Evolutionary conservation across 1,140 invertebrate species (phyloP).

Genomic region (Triops cancriformis): DNA sequence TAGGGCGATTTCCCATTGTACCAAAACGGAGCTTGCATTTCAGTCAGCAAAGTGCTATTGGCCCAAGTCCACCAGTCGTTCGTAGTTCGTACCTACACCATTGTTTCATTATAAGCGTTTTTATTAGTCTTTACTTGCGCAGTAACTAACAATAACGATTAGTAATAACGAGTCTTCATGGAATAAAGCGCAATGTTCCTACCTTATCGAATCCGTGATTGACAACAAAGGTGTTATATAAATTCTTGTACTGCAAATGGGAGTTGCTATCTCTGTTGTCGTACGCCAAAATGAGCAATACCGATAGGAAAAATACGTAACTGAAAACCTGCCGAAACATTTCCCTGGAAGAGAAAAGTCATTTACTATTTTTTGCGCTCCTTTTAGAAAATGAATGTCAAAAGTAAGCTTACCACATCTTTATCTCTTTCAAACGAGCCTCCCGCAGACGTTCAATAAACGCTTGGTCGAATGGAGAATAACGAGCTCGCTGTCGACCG

Average conservation of each 20-base stretch:
- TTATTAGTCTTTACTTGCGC: too few relatives aligned
- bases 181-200: not conserved
- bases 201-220: conserved; percentile 27
- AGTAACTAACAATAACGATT: conserved; percentile 18
- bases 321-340: conserved; percentile 43
- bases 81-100: conserved; percentile 28
- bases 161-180: conserved; percentile 20
- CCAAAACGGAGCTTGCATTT: conserved; percentile 42
- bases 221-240: conserved; percentile 42
- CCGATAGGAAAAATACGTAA: conserved; percentile 45
- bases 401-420: conserved; percentile 38
- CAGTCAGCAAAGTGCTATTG: conserved; percentile 39
- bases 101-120: too few relatives aligned
- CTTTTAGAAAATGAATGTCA: conserved; percentile 26
- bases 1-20: conserved; percentile 44
- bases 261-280: conserved; percentile 40
- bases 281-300: conserved; percentile 44
- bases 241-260: conserved; percentile 40
- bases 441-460: conserved; percentile 33
- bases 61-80: conserved; percentile 43
- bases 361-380: conserved; percentile 19
- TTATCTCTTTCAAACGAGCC: conserved; percentile 41
- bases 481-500: not conserved
- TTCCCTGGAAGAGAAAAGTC: conserved; percentile 6
- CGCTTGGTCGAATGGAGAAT: conserved; percentile 12